phyloP scores from a whole-genome alignment of 2,888 invertebrate genomes.

The Tubulanus polymorphus region DNA sequence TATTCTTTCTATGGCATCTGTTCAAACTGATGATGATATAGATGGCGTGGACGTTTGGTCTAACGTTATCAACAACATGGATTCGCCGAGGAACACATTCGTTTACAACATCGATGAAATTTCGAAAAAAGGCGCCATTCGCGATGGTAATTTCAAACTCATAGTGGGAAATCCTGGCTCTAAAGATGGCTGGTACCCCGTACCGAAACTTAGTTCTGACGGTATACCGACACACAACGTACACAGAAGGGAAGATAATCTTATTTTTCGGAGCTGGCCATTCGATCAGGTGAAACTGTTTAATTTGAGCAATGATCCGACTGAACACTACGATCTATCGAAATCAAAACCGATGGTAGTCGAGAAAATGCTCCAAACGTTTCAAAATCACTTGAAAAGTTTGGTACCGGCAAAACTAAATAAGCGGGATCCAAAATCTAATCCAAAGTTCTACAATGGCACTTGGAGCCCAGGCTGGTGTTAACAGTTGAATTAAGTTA shows the following conservation, averaged over 20 bases:
- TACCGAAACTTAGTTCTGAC: not conserved
- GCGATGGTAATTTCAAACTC: not conserved
- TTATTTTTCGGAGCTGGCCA: too few relatives aligned
- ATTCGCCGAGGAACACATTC: not conserved
- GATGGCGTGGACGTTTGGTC: not conserved
- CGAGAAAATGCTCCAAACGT: not conserved
- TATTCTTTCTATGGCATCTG: constrained; percentile 3
- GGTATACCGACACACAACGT: too few relatives aligned
- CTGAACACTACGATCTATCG: not conserved
- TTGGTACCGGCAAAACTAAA: not conserved
- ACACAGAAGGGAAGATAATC: too few relatives aligned
- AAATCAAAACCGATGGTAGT: not conserved
- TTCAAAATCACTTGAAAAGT: not conserved
- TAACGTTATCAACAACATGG: not conserved
- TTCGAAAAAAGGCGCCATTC: not conserved
- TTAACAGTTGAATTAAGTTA: too few relatives aligned
- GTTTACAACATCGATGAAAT: not conserved
- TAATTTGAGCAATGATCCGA: not conserved
- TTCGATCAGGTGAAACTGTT: too few relatives aligned
- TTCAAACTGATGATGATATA: not conserved
- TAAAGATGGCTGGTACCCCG: not conserved
- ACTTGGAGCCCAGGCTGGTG: not conserved
- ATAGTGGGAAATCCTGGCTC: not conserved
- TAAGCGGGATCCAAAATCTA: not conserved
- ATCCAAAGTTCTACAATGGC: not conserved